Evolutionary conservation across 2,797 vertebrate genomes (phyloP).

Genomic region (Malurus leucopterus): DNA sequence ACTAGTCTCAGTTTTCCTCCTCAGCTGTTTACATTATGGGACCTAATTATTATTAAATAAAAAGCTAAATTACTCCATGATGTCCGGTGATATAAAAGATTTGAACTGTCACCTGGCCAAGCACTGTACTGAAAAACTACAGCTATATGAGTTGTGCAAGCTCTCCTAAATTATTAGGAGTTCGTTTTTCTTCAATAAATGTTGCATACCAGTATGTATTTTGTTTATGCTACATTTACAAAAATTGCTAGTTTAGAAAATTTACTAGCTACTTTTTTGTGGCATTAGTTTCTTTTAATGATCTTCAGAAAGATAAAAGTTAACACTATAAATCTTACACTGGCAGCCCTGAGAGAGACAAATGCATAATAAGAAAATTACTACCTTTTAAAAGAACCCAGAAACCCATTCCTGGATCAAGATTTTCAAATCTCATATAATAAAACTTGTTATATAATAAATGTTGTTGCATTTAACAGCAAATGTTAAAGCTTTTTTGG

Average conservation of each 20-base stretch:
- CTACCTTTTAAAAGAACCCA: background rate
- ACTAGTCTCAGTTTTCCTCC: background rate
- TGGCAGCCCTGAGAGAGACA: background rate
- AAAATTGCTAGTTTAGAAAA: background rate
- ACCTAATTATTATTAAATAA: slow-evolving; percentile 10
- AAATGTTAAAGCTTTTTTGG: background rate
- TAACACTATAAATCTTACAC: background rate
- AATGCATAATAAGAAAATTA: background rate
- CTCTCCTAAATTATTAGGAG: background rate
- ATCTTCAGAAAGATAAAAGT: background rate
- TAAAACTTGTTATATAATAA: background rate
- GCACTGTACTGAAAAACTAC: background rate
- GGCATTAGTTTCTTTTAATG: background rate
- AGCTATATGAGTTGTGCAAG: background rate
- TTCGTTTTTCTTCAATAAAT: background rate
- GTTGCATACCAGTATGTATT: background rate
- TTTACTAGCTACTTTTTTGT: background rate
- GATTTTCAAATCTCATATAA: background rate
- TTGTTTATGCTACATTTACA: background rate
- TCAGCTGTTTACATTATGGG: background rate
- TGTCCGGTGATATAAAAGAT: background rate
- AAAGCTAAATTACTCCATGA: background rate
- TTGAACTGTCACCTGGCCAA: background rate
- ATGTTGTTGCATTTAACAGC: no score
- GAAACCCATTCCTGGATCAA: background rate